Conservation (phyloP, 23 tunicate species). For the Oikopleura vanhoeffeni region DNA sequence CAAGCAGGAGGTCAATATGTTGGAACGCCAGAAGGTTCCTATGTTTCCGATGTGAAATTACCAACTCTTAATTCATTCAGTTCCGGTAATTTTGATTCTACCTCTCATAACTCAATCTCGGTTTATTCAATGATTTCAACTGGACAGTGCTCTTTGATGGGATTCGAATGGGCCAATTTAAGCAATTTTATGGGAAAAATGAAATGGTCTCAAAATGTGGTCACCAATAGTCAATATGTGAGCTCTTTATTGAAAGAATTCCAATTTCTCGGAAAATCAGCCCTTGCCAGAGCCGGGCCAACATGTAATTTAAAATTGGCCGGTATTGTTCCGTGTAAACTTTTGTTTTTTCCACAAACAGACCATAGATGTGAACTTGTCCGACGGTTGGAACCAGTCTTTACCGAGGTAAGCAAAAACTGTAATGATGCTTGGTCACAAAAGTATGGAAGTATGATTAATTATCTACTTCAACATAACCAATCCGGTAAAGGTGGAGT, state of each 20-base stretch:
- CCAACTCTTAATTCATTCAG: background rate
- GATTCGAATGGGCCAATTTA: conserved; percentile 1
- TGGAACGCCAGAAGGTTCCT: too few species aligned
- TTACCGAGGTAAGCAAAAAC: background rate
- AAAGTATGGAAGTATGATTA: background rate
- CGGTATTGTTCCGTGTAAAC: background rate
- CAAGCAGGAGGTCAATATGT: background rate
- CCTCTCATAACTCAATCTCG: background rate
- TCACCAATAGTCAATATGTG: background rate
- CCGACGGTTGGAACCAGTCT: background rate
- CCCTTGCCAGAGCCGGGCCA: background rate
- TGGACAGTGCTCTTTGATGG: conserved; percentile 1
- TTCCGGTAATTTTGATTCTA: background rate
- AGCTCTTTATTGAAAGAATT: background rate
- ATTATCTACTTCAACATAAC: background rate
- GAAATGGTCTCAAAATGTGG: background rate
- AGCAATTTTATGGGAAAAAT: background rate
- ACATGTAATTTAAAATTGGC: background rate
- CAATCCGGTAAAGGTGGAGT: background rate
- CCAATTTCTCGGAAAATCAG: background rate
- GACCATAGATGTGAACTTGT: background rate
- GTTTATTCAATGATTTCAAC: background rate
- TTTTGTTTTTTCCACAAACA: background rate
- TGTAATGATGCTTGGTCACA: background rate
- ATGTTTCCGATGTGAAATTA: background rate